Percentiles rank a stretch among this genome's conserved stretches.
Conservation (phyloP, 2,113 vertebrate species). For the Marcusenius ussheri region DNA sequence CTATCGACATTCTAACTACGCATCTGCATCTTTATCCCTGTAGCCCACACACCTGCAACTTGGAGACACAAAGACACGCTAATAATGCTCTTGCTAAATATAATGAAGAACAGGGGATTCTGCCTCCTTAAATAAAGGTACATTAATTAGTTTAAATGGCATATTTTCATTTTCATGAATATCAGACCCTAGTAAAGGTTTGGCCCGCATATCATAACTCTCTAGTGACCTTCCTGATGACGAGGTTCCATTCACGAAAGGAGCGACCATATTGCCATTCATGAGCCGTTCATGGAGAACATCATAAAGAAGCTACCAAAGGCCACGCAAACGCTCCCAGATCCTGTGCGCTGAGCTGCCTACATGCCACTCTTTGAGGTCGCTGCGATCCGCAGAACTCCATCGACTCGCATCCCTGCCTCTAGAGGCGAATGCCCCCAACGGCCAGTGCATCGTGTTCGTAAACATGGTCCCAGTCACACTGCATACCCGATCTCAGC, state of each 20-base stretch:
- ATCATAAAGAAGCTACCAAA: not conserved
- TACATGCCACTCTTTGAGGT: not conserved
- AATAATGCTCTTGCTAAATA: not conserved
- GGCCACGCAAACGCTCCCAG: not conserved
- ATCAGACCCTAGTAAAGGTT: not conserved
- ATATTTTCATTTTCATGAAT: not conserved
- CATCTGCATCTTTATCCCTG: not conserved
- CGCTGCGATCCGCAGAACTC: not conserved
- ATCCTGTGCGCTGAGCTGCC: not conserved
- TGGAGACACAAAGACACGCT: not conserved
- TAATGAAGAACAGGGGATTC: not conserved
- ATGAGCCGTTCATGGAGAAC: not conserved
- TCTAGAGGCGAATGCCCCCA: not conserved
- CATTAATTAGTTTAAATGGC: not conserved
- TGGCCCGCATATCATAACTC: not conserved
- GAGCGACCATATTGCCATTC: not conserved
- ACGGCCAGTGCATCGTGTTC: not conserved
- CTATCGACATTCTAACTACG: not conserved
- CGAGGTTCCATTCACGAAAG: not conserved
- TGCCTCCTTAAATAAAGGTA: not conserved
- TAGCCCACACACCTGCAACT: not conserved
- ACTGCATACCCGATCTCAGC: no score
- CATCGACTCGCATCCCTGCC: not conserved
- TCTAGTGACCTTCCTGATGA: no score
- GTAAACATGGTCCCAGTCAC: not conserved